These are phyloP conservation scores for Artibeus lituratus DNA, from an alignment of 2,797 vertebrate genomes.

Conservation along the genomic window DNA sequence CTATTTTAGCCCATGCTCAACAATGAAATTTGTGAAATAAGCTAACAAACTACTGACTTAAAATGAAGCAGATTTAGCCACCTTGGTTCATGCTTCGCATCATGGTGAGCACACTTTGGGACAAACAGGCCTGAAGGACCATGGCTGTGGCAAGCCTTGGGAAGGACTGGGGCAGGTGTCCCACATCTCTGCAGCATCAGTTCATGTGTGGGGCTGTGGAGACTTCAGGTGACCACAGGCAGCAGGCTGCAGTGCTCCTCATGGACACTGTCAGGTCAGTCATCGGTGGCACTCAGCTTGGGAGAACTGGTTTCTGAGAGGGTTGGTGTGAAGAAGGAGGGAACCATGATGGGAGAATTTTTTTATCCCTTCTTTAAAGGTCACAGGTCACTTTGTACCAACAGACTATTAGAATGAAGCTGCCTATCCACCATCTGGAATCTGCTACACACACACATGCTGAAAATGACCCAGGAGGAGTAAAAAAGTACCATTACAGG, in stretches of 20 bases:
- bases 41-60: neutral
- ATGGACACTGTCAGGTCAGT: neutral
- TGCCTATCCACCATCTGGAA: neutral
- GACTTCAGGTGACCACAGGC: neutral
- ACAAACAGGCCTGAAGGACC: accelerated
- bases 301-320: neutral
- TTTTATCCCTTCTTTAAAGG: neutral
- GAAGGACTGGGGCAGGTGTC: neutral
- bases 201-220: neutral
- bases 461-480: conserved; percentile 69
- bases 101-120: neutral
- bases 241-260: too few relatives aligned
- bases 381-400: neutral
- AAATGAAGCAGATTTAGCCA: neutral
- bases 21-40: neutral
- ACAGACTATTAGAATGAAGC: neutral
- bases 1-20: neutral
- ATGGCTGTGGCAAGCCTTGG: neutral
- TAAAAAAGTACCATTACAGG: conserved; percentile 53
- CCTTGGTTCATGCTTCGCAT: neutral
- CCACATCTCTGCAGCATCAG: neutral
- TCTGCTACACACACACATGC: conserved; percentile 56
- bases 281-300: neutral
- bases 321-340: neutral
- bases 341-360: neutral